Evolutionary conservation across 2,797 vertebrate species (phyloP).

Genomic region (Pelodytes ibericus): DNA sequence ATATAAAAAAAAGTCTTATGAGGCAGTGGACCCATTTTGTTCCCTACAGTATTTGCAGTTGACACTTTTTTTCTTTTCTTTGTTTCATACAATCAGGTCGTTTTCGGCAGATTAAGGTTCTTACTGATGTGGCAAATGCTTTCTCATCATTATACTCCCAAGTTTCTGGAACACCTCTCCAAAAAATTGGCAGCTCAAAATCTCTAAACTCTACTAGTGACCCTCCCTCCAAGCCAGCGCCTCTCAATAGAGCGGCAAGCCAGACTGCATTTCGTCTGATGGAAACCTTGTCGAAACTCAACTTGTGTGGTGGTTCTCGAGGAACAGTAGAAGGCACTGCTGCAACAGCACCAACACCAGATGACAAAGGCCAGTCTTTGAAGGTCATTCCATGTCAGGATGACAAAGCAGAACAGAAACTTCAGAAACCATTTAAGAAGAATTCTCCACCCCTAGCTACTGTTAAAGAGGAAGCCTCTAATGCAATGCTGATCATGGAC

Average conservation of each 20-base stretch:
- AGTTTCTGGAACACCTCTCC: slow-evolving; percentile 89
- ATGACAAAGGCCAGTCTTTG: slow-evolving; percentile 63
- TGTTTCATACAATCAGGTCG: no score
- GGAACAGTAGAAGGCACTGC: slow-evolving; percentile 60
- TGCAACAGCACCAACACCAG: slow-evolving; percentile 50
- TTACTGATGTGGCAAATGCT: slow-evolving; percentile 94
- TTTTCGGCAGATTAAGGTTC: slow-evolving; percentile 96
- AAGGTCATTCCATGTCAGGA: slow-evolving; percentile 63
- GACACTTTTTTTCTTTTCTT: not conserved
- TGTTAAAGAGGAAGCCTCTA: slow-evolving; percentile 83
- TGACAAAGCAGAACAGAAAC: slow-evolving; percentile 71
- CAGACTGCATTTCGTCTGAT: slow-evolving; percentile 86
- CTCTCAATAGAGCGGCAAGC: slow-evolving; percentile 71
- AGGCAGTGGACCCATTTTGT: no score
- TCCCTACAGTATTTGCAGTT: not conserved
- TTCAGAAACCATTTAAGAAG: slow-evolving; percentile 76
- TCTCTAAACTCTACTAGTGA: slow-evolving; percentile 73
- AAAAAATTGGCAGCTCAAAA: slow-evolving; percentile 80
- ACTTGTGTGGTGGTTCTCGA: slow-evolving; percentile 69
- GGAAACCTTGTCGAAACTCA: slow-evolving; percentile 84
- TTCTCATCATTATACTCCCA: slow-evolving; percentile 96
- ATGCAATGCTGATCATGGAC: slow-evolving; percentile 52
- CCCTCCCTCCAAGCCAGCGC: slow-evolving; percentile 67
- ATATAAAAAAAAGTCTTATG: no score
- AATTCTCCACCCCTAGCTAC: slow-evolving; percentile 83